These are phyloP conservation scores for Prochilodus magdalenae DNA, from an alignment of 2,113 vertebrate species.

Conservation along the genomic window DNA sequence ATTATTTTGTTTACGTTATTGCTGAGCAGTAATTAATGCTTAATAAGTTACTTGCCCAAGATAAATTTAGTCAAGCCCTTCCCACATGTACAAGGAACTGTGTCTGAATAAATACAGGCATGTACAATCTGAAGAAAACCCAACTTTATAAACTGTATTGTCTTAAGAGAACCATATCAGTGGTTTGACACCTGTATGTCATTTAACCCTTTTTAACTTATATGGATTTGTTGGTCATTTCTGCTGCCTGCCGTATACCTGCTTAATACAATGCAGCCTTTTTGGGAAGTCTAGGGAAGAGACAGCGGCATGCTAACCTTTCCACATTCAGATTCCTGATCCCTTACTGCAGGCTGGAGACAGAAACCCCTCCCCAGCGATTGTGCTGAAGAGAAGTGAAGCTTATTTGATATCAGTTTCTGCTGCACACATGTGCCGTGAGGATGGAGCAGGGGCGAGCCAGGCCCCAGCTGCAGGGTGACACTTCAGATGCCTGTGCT, in stretches of 20 bases:
- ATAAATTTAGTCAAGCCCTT: no score
- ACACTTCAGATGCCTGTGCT: slow-evolving; percentile 89
- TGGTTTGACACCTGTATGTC: neutral
- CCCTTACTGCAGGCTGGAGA: slow-evolving; percentile 71
- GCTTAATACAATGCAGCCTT: neutral
- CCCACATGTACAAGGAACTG: no score
- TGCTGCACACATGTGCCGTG: slow-evolving; percentile 86
- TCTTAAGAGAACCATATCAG: no score
- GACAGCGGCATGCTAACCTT: neutral
- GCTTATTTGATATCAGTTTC: slow-evolving; percentile 76
- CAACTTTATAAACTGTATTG: no score
- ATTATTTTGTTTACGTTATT: no score
- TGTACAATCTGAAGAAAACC: no score
- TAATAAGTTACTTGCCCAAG: no score
- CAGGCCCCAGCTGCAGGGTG: slow-evolving; percentile 83
- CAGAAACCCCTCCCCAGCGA: neutral
- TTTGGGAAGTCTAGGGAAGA: neutral
- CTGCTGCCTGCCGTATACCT: neutral
- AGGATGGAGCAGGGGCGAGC: slow-evolving; percentile 47
- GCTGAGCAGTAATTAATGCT: no score
- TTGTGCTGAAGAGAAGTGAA: slow-evolving; percentile 1
- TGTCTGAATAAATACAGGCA: no score
- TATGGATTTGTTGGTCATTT: neutral
- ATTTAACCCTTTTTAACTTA: slow-evolving; percentile 19
- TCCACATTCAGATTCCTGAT: neutral